These are phyloP conservation scores for Chironomus riparius DNA, from an alignment of 2,888 invertebrate genomes.

Conservation along the genomic window DNA sequence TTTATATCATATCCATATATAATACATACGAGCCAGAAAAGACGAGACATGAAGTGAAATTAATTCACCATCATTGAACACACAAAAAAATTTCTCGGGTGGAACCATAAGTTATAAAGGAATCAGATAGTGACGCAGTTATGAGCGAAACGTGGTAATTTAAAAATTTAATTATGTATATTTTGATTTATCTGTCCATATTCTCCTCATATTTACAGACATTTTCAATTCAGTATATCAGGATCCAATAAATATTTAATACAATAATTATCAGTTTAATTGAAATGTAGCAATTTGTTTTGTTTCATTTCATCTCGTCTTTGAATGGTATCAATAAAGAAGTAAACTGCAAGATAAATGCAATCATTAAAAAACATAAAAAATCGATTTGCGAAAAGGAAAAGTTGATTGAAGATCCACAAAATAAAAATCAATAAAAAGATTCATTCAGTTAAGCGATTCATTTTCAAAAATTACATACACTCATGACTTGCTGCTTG, in stretches of 20 bases:
- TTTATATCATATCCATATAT: too few species aligned
- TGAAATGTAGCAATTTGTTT: not conserved
- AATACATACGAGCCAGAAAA: too few species aligned
- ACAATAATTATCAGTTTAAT: not conserved
- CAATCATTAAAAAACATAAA: not conserved
- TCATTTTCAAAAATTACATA: too few species aligned
- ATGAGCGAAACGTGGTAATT: not conserved
- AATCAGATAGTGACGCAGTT: not conserved
- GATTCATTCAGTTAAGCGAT: not conserved
- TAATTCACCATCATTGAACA: not conserved
- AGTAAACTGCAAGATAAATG: not conserved
- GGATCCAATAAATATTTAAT: conserved; percentile 4
- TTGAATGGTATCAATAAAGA: not conserved
- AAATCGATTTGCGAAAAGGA: not conserved
- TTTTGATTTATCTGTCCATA: not conserved
- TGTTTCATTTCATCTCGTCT: not conserved
- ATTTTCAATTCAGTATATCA: not conserved
- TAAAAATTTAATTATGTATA: not conserved
- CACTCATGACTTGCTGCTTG: too few species aligned
- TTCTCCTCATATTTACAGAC: not conserved
- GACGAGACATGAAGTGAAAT: not conserved
- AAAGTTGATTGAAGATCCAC: not conserved
- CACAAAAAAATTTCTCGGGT: not conserved
- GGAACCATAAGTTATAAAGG: not conserved
- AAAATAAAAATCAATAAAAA: not conserved